Evolutionary conservation across 2,888 invertebrate genomes (phyloP).

Genomic region (Lithosia quadra): DNA sequence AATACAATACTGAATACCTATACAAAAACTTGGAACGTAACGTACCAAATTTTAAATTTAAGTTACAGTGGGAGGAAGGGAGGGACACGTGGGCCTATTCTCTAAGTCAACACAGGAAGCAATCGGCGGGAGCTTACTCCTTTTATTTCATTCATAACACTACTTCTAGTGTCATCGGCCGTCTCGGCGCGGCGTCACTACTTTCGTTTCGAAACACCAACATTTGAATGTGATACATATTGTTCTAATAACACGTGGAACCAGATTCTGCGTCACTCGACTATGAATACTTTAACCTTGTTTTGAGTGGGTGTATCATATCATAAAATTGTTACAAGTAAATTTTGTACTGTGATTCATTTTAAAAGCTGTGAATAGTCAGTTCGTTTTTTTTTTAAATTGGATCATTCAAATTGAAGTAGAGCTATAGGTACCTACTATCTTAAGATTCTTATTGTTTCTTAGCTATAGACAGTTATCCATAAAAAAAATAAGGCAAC

Average conservation of each 20-base stretch:
- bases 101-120: conserved; percentile 70
- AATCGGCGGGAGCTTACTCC: conserved; percentile 62
- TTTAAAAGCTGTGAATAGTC: conserved; percentile 13
- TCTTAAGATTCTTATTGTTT: not conserved
- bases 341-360: conserved; percentile 27
- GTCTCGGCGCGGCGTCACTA: conserved; percentile 51
- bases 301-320: conserved; percentile 45
- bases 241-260: conserved; percentile 48
- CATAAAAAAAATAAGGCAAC: not conserved
- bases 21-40: conserved; percentile 48
- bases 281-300: conserved; percentile 46
- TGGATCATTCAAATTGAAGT: conserved; percentile 6
- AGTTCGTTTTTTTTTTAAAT: conserved; percentile 11
- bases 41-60: conserved; percentile 48
- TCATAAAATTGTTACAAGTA: conserved; percentile 36
- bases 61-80: conserved; percentile 30
- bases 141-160: conserved; percentile 69
- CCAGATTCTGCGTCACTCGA: conserved; percentile 46
- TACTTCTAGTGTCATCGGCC: conserved; percentile 71
- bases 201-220: conserved; percentile 50
- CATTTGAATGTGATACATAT: conserved; percentile 52
- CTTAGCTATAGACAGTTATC: not conserved
- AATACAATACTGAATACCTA: no score
- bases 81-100: conserved; percentile 58
- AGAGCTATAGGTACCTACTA: not conserved